Conservation (phyloP, 2,888 invertebrate species). For the Campoletis raptor region DNA sequence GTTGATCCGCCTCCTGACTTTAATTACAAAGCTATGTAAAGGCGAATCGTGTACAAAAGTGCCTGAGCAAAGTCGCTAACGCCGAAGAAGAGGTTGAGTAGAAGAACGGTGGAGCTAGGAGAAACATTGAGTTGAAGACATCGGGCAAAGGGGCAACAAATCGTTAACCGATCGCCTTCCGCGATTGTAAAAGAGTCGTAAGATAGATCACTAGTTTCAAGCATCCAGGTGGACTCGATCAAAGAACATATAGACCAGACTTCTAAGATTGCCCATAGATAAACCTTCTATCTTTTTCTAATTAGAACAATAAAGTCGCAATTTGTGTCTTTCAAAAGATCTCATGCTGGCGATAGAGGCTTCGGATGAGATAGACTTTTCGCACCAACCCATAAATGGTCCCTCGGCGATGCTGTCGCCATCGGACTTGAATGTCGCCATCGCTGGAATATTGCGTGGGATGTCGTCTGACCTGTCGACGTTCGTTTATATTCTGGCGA, state of each 20-base stretch:
- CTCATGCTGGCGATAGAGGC: neutral
- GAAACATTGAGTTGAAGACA: conserved; percentile 21
- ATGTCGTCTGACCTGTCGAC: conserved; percentile 70
- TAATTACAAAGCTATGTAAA: conserved; percentile 66
- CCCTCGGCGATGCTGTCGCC: conserved; percentile 62
- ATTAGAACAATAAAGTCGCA: conserved; percentile 54
- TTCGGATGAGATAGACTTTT: neutral
- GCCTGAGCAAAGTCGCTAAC: conserved; percentile 39
- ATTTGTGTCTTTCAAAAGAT: conserved; percentile 23
- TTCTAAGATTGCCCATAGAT: conserved; percentile 6
- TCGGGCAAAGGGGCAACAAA: conserved; percentile 28
- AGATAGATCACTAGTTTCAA: conserved; percentile 1
- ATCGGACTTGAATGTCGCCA: conserved; percentile 7
- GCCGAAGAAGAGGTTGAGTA: conserved; percentile 16
- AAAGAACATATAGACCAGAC: conserved; percentile 14
- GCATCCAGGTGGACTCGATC: conserved; percentile 31
- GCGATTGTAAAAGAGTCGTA: conserved; percentile 7
- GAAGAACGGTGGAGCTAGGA: neutral
- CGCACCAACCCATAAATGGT: conserved; percentile 76
- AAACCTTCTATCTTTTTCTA: conserved; percentile 29
- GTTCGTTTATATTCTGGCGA: conserved; percentile 43
- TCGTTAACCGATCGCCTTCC: conserved; percentile 36
- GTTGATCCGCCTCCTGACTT: conserved; percentile 67
- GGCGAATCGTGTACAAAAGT: conserved; percentile 30
- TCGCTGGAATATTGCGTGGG: conserved; percentile 73